Base-by-base conservation (phyloP, 2,888 invertebrate species). In the Aphrophora alni region DNA sequence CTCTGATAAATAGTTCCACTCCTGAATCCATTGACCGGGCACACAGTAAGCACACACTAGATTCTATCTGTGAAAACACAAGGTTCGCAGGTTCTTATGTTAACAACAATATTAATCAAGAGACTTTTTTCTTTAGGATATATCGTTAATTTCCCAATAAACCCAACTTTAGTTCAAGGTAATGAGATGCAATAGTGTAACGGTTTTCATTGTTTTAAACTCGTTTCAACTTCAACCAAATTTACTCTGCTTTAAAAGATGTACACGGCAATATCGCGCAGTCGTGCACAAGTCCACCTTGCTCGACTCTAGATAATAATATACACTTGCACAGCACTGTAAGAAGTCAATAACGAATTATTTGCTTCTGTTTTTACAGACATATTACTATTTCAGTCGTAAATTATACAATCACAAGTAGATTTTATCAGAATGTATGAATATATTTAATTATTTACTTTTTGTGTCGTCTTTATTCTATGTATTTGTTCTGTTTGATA, bases 281-380 rank as follows among this genome's bases (percentile, higher is more conserved):
- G 78, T 78, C 78, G 78, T 78, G 78, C 70, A 4, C 33, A 26
- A 38, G 27, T 12, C 17, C 44, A n/a, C 71, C 38, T 33, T 33
- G 8, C 33, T n/a, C 33, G 33, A 33, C 5, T 33, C 12, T 44
- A 44, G 17, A 14, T 44, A 44, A 14, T 44, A 44, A 44, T 14
- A 44, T 17, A 14, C 17, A 44, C 44, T 10, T 44, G 44, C 44
- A 44, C 44, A n/a, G n/a, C n/a, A 44, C 10, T 44, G 12, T 14
- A 44, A 14, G 17, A 44, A 10, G 17, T 44, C 44, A 33, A 33
- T 44, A 17, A 44, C 44, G 44, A 44, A 44, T 14, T 44, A 44
- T 44, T 44, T 44, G 44, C 33, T 33, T 33, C 33, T 33, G 33
- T 33, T 33, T 33, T 33, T 33, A 33, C 44, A 14, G 44, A 44